Evolutionary conservation across 2,113 vertebrate species (phyloP), one percentile per base, ranked within the genome.

Genomic region (Calonectris borealis): DNA sequence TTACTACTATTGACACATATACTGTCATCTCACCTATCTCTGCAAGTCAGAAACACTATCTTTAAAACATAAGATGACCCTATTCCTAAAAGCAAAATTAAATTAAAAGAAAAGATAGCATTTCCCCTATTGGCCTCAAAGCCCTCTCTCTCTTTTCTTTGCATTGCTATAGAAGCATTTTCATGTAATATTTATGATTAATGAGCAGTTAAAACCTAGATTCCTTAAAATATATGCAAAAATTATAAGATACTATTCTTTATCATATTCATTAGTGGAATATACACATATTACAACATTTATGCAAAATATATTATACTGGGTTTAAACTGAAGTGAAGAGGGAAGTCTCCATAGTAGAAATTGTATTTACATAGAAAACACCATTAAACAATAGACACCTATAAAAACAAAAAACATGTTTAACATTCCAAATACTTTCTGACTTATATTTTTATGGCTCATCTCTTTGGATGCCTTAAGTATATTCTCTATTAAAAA

Each of bases 51-150:
- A 85, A 84, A 75, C 51, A 78, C 32, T 94, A n/a, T 52, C n/a
- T 88, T 92, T 96, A 94, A 96, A 97, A 93, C 24, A 89, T 34
- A 64, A 87, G 34, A 69, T 70, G 85, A 90, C 58, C 11, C 6
- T 82, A 80, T 95, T 97, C 84, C 76, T 94, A 92, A 96, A 95
- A 76, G 16, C 72, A 75, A 62, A 79, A 89, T 76, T 69, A 83
- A 96, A 87, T 36, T 49, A 83, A 81, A 94, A 86, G 25, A 71
- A 93, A 40, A 51, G 71, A 70, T 78, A 86, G 14, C 22, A 92
- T 77, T 73, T 81, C 83, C 49, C 49, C 65, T 91, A 71, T 68
- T 90, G 32, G 69, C 60, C 91, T 91, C 72, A 97, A 91, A 78
- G 40, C 8, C 8, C 10, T 16, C 46, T 82, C 49, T 86, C 48